These are phyloP conservation scores for Aphidius colemani DNA, from an alignment of 2,888 invertebrate species.

Conservation along the genomic window DNA sequence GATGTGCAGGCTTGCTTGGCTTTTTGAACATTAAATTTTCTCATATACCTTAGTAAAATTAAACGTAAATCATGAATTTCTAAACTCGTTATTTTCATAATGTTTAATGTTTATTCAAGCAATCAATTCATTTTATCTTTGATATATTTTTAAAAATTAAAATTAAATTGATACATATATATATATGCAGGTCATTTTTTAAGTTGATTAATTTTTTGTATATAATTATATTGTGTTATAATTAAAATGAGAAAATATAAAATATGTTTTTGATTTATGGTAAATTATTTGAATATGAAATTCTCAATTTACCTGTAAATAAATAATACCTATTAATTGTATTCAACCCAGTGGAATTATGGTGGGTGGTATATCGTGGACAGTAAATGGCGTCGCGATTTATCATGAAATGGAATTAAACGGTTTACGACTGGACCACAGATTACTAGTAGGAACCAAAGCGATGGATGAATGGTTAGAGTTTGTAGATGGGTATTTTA, in stretches of 20 bases:
- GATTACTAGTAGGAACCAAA: slow-evolving; percentile 54
- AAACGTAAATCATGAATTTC: slow-evolving; percentile 42
- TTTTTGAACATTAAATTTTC: slow-evolving; percentile 47
- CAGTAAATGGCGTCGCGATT: slow-evolving; percentile 55
- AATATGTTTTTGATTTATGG: not conserved
- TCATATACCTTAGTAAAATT: slow-evolving; percentile 46
- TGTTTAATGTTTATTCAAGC: not conserved
- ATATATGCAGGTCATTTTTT: not conserved
- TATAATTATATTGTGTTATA: too few relatives aligned
- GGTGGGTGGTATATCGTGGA: slow-evolving; percentile 32
- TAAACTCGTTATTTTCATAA: slow-evolving; percentile 18
- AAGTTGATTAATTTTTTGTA: too few relatives aligned
- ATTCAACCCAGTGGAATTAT: slow-evolving; percentile 37
- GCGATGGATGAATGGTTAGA: slow-evolving; percentile 55
- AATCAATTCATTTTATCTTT: not conserved
- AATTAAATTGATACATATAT: not conserved
- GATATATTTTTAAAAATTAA: too few relatives aligned
- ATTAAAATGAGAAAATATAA: not conserved
- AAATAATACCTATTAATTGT: slow-evolving; percentile 58
- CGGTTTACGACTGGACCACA: slow-evolving; percentile 61
- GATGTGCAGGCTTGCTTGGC: slow-evolving; percentile 46
- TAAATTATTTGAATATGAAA: not conserved
- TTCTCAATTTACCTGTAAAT: slow-evolving; percentile 34
- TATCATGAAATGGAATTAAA: slow-evolving; percentile 61
- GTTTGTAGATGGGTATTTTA: slow-evolving; percentile 31